Conservation (phyloP, 1,140 invertebrate genomes). For the Mylabris phalerata region DNA sequence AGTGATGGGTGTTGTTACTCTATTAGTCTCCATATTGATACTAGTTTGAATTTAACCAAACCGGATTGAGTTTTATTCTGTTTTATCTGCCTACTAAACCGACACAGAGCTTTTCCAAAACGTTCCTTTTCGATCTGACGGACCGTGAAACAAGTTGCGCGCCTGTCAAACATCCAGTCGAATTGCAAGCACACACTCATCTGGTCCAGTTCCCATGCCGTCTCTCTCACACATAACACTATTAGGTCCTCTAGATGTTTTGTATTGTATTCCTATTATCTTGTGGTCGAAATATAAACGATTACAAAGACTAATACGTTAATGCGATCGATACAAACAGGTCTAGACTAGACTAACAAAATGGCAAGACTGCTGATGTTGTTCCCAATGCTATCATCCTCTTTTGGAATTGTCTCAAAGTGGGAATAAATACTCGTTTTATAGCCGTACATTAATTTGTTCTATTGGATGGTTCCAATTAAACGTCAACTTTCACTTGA, state of each 20-base stretch:
- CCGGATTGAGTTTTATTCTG: conserved; percentile 19
- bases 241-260: no score
- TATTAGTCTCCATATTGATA: conserved; percentile 24
- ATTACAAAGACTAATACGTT: no score
- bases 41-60: conserved; percentile 16
- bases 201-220: no score
- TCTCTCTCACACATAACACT: no score
- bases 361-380: conserved; percentile 7
- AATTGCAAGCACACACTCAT: no score
- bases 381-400: conserved; percentile 19
- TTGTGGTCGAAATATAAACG: no score
- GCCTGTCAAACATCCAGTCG: conserved; percentile 17
- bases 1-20: conserved; percentile 27
- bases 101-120: not conserved
- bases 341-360: no score
- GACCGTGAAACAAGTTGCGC: conserved; percentile 33
- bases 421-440: conserved; percentile 10
- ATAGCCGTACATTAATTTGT: not conserved
- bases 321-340: no score
- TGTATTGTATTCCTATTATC: no score
- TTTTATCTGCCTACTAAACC: conserved; percentile 1
- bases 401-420: conserved; percentile 12
- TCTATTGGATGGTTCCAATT: not conserved
- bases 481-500: not conserved
- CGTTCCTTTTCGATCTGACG: conserved; percentile 25